A percentile compares a stretch with the other conserved stretches of the same genome.
phyloP scores from a whole-genome alignment of 1,140 invertebrate species.

The Trissolcus basalis region DNA sequence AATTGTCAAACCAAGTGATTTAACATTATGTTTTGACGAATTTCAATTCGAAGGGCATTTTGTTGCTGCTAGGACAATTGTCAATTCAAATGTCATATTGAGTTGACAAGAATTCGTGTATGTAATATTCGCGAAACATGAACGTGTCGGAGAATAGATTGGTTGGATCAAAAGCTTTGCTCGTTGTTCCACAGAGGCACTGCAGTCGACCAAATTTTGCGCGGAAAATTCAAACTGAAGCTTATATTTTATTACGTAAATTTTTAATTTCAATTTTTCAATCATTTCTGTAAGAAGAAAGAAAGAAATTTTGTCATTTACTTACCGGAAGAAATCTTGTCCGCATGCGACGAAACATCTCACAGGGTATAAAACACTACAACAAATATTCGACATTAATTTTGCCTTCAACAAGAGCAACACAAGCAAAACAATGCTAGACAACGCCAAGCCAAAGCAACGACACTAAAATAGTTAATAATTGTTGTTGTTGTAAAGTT shows the following conservation, averaged over 20 bases:
- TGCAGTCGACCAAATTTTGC: background rate
- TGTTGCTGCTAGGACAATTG: too few species aligned
- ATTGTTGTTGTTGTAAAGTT: background rate
- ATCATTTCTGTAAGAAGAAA: too few species aligned
- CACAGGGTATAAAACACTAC: slow-evolving; percentile 20
- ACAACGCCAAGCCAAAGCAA: background rate
- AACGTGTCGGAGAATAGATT: too few species aligned
- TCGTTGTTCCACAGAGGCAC: background rate
- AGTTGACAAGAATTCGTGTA: background rate
- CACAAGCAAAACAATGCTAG: background rate
- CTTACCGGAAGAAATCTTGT: slow-evolving; percentile 19
- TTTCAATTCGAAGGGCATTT: background rate
- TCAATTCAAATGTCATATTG: slow-evolving; percentile 29
- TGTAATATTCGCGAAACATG: too few species aligned
- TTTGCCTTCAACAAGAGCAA: background rate
- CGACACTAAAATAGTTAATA: background rate
- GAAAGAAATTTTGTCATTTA: background rate
- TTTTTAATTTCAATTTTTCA: too few species aligned
- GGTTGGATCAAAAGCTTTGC: background rate
- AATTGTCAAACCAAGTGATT: slow-evolving; percentile 1
- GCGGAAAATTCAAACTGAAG: slow-evolving; percentile 21
- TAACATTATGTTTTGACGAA: background rate
- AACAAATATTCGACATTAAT: slow-evolving; percentile 10
- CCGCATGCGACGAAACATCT: slow-evolving; percentile 26
- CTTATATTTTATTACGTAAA: too few species aligned